These are phyloP conservation scores for Stegostoma tigrinum DNA, from an alignment of 2,113 vertebrate genomes.

Conservation along the genomic window DNA sequence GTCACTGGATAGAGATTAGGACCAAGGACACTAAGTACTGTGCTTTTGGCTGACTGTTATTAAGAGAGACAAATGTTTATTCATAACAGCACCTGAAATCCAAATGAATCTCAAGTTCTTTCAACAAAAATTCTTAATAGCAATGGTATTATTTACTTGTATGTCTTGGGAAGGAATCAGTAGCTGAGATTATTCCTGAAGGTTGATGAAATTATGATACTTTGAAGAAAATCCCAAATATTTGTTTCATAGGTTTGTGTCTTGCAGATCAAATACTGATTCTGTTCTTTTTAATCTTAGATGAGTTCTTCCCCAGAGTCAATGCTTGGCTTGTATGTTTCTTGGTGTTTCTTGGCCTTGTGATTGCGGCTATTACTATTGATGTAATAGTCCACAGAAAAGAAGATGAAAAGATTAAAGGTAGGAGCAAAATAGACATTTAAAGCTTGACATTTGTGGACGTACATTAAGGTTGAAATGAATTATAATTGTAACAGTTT, in stretches of 20 bases:
- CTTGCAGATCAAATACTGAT: neutral
- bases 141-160: no score
- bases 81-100: neutral
- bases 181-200: no score
- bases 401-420: neutral
- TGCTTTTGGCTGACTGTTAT: neutral
- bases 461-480: neutral
- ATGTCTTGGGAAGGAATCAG: no score
- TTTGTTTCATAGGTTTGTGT: neutral
- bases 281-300: neutral
- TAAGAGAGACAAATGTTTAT: neutral
- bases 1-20: neutral
- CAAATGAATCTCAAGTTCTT: neutral
- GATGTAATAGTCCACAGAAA: neutral
- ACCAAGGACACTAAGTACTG: neutral
- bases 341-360: neutral
- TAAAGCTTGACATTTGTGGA: neutral
- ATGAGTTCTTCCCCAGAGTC: neutral
- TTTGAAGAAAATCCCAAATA: no score
- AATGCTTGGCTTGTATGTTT: neutral
- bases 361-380: neutral
- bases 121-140: neutral
- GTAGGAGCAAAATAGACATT: neutral
- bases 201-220: no score
- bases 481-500: neutral